Evolutionary conservation across 2,113 vertebrate genomes (phyloP).

Genomic region (Gasterosteus nipponicus): DNA sequence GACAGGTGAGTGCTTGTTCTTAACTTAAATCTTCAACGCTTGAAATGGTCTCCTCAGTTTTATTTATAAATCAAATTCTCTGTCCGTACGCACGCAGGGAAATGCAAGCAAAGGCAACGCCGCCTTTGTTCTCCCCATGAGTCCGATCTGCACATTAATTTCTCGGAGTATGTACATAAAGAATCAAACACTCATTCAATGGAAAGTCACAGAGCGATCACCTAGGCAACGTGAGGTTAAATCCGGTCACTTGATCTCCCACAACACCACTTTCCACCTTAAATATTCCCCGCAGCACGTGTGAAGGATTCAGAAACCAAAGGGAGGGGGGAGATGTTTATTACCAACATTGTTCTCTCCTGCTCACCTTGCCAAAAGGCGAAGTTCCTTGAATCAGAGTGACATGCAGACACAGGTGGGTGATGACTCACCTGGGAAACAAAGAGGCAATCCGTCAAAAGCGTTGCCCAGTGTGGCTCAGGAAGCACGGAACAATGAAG

Average conservation of each 20-base stretch:
- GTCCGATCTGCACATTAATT: neutral
- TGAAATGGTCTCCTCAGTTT: neutral
- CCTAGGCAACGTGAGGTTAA: neutral
- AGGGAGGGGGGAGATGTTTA: neutral
- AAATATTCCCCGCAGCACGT: neutral
- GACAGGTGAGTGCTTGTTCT: slow-evolving; percentile 2
- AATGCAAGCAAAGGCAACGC: slow-evolving; percentile 9
- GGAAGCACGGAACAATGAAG: neutral
- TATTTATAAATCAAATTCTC: neutral
- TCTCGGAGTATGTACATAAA: neutral
- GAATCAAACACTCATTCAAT: neutral
- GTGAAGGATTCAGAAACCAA: neutral
- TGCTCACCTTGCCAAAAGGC: slow-evolving; percentile 96
- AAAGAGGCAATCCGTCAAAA: neutral
- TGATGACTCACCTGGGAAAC: slow-evolving; percentile 94
- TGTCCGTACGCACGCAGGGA: slow-evolving; percentile 11
- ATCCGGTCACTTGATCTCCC: neutral
- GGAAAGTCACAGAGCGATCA: slow-evolving; percentile 10
- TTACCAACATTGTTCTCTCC: neutral
- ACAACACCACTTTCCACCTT: neutral
- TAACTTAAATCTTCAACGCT: neutral
- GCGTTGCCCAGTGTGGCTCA: neutral
- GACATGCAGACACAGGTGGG: slow-evolving; percentile 97
- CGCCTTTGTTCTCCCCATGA: neutral
- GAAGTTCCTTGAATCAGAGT: slow-evolving; percentile 98